Conservation (phyloP, 2,797 vertebrate species). For the Pogonophryne albipinna region DNA sequence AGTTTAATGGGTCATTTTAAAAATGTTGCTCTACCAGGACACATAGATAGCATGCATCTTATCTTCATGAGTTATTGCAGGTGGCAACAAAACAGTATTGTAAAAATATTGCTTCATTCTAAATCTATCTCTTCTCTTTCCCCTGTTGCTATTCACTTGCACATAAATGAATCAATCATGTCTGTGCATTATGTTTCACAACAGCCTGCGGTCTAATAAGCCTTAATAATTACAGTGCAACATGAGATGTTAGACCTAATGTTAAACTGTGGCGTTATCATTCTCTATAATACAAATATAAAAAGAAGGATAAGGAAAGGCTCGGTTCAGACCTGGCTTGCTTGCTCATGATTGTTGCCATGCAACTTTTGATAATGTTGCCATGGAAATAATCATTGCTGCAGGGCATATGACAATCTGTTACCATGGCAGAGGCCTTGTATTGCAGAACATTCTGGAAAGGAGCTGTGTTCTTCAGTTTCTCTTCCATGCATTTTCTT, state of each 20-base stretch:
- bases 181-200: neutral
- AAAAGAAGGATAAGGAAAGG: neutral
- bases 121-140: neutral
- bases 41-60: too few relatives aligned
- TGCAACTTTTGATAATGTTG: conserved; percentile 66
- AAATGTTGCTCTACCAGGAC: neutral
- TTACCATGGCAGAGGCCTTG: conserved; percentile 56
- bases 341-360: conserved; percentile 57
- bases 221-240: neutral
- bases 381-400: conserved; percentile 64
- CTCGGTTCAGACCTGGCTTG: conserved; percentile 33
- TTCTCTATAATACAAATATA: neutral
- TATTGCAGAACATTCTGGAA: conserved; percentile 39
- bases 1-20: conserved; percentile 46
- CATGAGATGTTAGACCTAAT: neutral
- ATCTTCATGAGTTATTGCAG: neutral
- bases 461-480: conserved; percentile 8
- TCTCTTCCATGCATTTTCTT: neutral
- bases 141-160: conserved; percentile 1
- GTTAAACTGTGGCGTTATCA: neutral
- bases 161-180: conserved; percentile 1
- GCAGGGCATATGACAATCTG: conserved; percentile 38
- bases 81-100: neutral
- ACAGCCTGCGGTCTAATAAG: neutral
- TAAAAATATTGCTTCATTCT: neutral